A percentile compares a stretch with the other conserved stretches of the same genome.
Conservation (phyloP, 1,140 invertebrate species). For the Pachyrhynchus sulphureomaculatus region DNA sequence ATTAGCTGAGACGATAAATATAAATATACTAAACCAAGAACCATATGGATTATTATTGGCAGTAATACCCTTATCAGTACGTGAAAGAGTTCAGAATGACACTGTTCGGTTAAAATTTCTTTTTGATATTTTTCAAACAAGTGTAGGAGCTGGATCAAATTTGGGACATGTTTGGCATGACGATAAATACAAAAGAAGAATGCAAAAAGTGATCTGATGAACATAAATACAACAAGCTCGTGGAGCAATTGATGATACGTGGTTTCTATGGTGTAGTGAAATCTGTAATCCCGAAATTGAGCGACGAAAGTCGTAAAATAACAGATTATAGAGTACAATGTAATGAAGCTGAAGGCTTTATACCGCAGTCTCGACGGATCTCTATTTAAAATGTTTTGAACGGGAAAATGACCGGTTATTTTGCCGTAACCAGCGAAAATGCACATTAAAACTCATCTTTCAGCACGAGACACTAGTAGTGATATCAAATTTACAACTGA, state of each 20-base stretch:
- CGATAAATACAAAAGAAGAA: constrained; percentile 6
- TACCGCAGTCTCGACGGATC: background rate
- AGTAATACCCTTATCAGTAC: background rate
- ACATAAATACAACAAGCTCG: background rate
- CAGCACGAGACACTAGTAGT: no score
- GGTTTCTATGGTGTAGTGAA: background rate
- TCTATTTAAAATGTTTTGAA: constrained; percentile 12
- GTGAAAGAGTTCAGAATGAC: background rate
- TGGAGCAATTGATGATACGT: background rate
- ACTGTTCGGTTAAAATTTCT: background rate
- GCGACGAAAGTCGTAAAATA: background rate
- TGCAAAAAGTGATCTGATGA: background rate
- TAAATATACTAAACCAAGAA: no score
- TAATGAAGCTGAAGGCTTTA: background rate
- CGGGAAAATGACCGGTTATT: constrained; percentile 9
- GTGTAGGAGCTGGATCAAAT: constrained; percentile 2
- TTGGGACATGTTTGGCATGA: background rate
- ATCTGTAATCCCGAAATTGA: background rate
- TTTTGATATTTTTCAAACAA: constrained; percentile 1
- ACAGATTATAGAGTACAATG: background rate
- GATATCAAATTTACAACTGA: no score
- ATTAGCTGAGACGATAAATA: constrained; percentile 5
- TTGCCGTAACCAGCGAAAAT: constrained; percentile 9
- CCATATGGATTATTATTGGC: background rate
- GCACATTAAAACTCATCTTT: background rate